phyloP scores from a whole-genome alignment of 2,113 vertebrate genomes.

The Prolemur simus region DNA sequence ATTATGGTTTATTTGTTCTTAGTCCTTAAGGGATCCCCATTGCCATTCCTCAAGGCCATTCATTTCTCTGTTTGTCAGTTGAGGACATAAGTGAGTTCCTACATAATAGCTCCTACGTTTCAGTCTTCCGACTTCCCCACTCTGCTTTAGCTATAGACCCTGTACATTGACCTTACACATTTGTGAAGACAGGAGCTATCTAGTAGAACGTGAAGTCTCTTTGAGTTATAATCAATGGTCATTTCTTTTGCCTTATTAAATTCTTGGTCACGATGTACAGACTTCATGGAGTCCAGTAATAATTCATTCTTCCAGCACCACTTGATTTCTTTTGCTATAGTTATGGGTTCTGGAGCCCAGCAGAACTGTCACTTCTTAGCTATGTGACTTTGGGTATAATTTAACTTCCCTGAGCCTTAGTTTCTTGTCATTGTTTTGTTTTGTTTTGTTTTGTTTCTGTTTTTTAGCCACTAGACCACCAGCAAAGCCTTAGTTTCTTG shows the following conservation, averaged over 20 bases:
- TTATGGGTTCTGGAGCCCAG: background rate
- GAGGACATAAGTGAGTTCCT: background rate
- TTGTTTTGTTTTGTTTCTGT: no score
- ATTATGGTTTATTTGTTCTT: constrained; percentile 5
- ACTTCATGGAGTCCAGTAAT: background rate
- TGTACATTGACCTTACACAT: background rate
- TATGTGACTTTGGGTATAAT: background rate
- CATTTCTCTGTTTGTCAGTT: background rate
- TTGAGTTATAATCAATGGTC: background rate
- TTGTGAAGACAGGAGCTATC: background rate
- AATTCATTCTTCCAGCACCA: background rate
- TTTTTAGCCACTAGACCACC: no score
- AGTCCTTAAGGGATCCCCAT: background rate
- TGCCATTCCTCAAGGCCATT: background rate
- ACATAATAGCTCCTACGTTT: background rate
- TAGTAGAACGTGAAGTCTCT: constrained; percentile 2
- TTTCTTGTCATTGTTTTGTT: background rate
- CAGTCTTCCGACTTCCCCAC: background rate
- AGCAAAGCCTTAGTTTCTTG: background rate
- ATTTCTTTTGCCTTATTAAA: constrained; percentile 32
- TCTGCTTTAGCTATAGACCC: background rate
- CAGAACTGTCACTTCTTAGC: background rate
- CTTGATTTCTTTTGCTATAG: constrained; percentile 10
- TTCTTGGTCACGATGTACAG: background rate
- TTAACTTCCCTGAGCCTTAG: background rate